Percentiles rank a stretch among this genome's conserved stretches.
phyloP scores from a whole-genome alignment of 2,113 vertebrate species.

The Sceloporus undulatus region DNA sequence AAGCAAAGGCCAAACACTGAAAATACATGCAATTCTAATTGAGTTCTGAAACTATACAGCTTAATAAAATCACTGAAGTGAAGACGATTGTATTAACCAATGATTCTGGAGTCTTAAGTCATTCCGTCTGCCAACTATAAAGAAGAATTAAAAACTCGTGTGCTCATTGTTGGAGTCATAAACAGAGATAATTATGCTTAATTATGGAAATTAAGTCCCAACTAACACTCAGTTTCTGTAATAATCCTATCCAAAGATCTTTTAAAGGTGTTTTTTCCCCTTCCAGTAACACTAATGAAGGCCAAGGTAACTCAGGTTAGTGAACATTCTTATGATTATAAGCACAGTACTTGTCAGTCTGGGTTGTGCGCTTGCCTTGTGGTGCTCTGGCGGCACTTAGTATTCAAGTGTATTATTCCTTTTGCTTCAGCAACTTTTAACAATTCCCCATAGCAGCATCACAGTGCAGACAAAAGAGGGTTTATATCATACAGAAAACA shows the following conservation, averaged over 20 bases:
- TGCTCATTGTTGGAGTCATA: constrained; percentile 72
- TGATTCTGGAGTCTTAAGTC: constrained; percentile 70
- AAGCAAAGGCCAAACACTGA: constrained; percentile 61
- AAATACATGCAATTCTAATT: constrained; percentile 63
- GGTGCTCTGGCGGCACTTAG: not conserved
- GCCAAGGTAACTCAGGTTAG: constrained; percentile 61
- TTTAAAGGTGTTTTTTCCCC: constrained; percentile 24
- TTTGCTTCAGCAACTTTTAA: constrained; percentile 27
- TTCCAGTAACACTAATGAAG: constrained; percentile 70
- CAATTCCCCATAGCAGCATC: constrained; percentile 21
- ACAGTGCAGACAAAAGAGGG: constrained; percentile 8
- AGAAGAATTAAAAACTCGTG: not conserved
- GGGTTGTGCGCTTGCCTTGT: constrained; percentile 4
- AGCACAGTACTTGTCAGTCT: constrained; percentile 35
- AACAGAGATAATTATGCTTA: constrained; percentile 77
- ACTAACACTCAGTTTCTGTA: constrained; percentile 78
- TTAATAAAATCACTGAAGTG: constrained; percentile 75
- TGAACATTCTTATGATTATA: constrained; percentile 46
- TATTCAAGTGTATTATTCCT: not conserved
- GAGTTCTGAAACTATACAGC: constrained; percentile 68
- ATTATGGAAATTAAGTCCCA: constrained; percentile 79
- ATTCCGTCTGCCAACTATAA: constrained; percentile 64
- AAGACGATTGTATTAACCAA: constrained; percentile 69
- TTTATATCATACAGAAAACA: constrained; percentile 23
- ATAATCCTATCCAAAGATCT: constrained; percentile 67